These are phyloP conservation scores for Acanthosepion esculentum DNA, from an alignment of 2,888 invertebrate species.

Conservation along the genomic window DNA sequence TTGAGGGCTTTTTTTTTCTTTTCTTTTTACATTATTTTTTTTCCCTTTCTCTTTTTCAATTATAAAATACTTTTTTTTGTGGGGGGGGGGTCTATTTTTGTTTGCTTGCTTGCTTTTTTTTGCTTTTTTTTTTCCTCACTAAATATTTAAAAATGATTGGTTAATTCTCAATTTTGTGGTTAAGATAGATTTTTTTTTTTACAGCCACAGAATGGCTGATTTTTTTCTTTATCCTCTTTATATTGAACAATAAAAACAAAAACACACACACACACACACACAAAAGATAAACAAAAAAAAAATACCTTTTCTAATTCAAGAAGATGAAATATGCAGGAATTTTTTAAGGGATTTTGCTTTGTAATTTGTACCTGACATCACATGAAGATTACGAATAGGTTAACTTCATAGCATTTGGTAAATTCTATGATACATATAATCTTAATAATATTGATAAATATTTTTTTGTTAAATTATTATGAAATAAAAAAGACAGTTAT, in stretches of 20 bases:
- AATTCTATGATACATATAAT: neutral
- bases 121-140: neutral
- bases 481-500: neutral
- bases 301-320: neutral
- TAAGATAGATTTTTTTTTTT: neutral
- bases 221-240: neutral
- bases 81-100: no score
- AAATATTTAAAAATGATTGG: constrained; percentile 14
- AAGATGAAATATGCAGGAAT: constrained; percentile 33
- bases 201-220: neutral
- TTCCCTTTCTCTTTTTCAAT: neutral
- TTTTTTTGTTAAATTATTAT: neutral
- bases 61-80: neutral
- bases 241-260: constrained; percentile 8
- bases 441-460: constrained; percentile 13
- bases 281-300: neutral
- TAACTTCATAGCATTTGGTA: neutral
- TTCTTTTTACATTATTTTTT: neutral
- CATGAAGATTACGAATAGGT: neutral
- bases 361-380: neutral
- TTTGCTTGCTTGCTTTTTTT: neutral
- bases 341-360: neutral
- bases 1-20: neutral
- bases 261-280: neutral
- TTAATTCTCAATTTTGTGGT: constrained; percentile 33